phyloP scores from a whole-genome alignment of 2,888 invertebrate species.

The Graphium colonna region DNA sequence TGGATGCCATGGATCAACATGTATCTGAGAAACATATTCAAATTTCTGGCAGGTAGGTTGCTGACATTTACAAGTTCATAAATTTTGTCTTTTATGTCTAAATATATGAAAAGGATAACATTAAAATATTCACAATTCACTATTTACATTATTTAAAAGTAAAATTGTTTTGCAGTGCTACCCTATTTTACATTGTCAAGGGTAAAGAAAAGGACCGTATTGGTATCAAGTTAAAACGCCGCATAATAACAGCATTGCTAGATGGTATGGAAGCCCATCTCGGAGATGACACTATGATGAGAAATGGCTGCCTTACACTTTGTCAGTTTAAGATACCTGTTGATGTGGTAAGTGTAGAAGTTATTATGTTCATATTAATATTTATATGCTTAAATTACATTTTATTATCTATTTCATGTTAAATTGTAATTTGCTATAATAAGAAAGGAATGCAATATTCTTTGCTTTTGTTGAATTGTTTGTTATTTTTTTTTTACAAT shows the following conservation, averaged over 20 bases:
- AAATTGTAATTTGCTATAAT: too few species aligned
- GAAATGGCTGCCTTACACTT: slow-evolving; percentile 96
- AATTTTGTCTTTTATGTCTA: not conserved
- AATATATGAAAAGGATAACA: not conserved
- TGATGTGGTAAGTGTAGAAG: slow-evolving; percentile 95
- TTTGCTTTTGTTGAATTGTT: too few species aligned
- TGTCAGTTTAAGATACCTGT: slow-evolving; percentile 97
- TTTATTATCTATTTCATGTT: too few species aligned
- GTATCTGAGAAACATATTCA: slow-evolving; percentile 93
- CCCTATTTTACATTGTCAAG: slow-evolving; percentile 96
- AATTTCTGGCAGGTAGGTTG: slow-evolving; percentile 89
- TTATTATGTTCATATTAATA: too few species aligned
- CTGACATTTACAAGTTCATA: not conserved
- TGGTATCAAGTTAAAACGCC: slow-evolving; percentile 86
- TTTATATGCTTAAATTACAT: too few species aligned
- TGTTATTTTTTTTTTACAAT: too few species aligned
- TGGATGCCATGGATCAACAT: slow-evolving; percentile 95
- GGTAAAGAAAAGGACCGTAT: slow-evolving; percentile 88
- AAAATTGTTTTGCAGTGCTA: slow-evolving; percentile 84
- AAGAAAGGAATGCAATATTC: too few species aligned
- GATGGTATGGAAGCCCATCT: slow-evolving; percentile 94
- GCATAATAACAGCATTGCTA: slow-evolving; percentile 89
- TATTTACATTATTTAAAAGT: not conserved
- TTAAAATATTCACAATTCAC: not conserved
- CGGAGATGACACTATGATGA: slow-evolving; percentile 95